These are phyloP conservation scores for Montipora capitata DNA, from an alignment of 92 coral and sea anemone genomes.

Conservation along the genomic window DNA sequence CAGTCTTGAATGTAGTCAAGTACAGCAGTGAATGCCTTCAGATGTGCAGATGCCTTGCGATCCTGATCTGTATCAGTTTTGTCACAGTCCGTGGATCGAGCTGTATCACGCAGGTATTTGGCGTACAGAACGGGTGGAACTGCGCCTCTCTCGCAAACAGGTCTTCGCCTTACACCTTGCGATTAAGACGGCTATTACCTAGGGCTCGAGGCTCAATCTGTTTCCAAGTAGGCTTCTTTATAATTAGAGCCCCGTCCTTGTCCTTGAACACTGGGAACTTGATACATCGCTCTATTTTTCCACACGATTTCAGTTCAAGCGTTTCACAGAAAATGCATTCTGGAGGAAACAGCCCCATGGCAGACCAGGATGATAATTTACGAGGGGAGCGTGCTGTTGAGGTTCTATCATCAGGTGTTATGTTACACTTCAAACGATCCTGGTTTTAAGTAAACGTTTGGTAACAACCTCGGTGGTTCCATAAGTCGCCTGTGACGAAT, in stretches of 20 bases:
- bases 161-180: slow-evolving; percentile 67
- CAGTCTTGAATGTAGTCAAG: slow-evolving; percentile 41
- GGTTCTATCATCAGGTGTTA: slow-evolving; percentile 25
- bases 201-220: slow-evolving; percentile 81
- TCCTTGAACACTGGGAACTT: slow-evolving; percentile 68
- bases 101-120: slow-evolving; percentile 50
- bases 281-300: slow-evolving; percentile 64
- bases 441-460: slow-evolving; percentile 55
- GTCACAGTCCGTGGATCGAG: slow-evolving; percentile 19
- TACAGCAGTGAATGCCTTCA: slow-evolving; percentile 64
- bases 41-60: slow-evolving; percentile 60
- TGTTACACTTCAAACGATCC: slow-evolving; percentile 50
- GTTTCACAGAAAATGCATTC: slow-evolving; percentile 72
- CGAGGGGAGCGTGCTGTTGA: slow-evolving; percentile 56
- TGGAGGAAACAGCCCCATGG: slow-evolving; percentile 53
- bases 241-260: slow-evolving; percentile 40
- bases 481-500: slow-evolving; percentile 59
- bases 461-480: slow-evolving; percentile 70
- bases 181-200: slow-evolving; percentile 66
- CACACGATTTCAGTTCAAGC: slow-evolving; percentile 46
- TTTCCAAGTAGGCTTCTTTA: slow-evolving; percentile 72
- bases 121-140: slow-evolving; percentile 67
- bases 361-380: slow-evolving; percentile 36
- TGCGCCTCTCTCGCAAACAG: slow-evolving; percentile 74
- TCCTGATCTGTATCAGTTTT: slow-evolving; percentile 52